Evolutionary conservation across 2,888 invertebrate species (phyloP).

Genomic region (Osmoderma eremita): DNA sequence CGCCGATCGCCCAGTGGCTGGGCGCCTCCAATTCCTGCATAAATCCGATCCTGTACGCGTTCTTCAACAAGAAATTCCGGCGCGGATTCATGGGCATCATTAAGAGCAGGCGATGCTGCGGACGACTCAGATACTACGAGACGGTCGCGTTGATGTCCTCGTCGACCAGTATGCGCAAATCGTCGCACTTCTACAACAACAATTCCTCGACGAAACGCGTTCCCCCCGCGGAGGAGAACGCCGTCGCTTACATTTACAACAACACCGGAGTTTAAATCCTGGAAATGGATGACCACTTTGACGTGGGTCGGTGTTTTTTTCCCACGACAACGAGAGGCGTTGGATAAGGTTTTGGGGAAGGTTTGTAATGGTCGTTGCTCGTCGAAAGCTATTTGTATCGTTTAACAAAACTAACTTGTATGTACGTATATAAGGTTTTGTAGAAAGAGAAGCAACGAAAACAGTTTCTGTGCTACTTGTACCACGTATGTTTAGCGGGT

Average conservation of each 20-base stretch:
- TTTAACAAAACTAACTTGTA: constrained; percentile 10
- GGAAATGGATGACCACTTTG: constrained; percentile 6
- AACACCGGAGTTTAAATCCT: constrained; percentile 75
- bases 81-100: constrained; percentile 90
- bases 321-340: neutral
- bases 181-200: constrained; percentile 83
- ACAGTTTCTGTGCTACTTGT: constrained; percentile 3
- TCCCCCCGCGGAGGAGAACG: constrained; percentile 60
- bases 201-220: constrained; percentile 65
- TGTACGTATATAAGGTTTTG: neutral
- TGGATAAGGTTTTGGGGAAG: constrained; percentile 11
- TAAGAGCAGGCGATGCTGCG: constrained; percentile 86
- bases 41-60: constrained; percentile 93
- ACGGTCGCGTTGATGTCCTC: constrained; percentile 87
- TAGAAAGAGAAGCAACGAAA: constrained; percentile 23
- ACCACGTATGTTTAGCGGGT: neutral
- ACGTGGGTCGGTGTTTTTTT: constrained; percentile 5
- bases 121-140: constrained; percentile 85
- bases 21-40: constrained; percentile 95
- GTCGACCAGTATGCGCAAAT: constrained; percentile 85
- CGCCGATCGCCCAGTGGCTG: constrained; percentile 91
- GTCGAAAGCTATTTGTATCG: constrained; percentile 8
- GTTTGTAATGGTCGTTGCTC: neutral
- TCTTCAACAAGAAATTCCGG: constrained; percentile 94
- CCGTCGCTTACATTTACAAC: constrained; percentile 71